phyloP scores from a whole-genome alignment of 1,140 invertebrate genomes.

The Lordiphosa stackelbergi region DNA sequence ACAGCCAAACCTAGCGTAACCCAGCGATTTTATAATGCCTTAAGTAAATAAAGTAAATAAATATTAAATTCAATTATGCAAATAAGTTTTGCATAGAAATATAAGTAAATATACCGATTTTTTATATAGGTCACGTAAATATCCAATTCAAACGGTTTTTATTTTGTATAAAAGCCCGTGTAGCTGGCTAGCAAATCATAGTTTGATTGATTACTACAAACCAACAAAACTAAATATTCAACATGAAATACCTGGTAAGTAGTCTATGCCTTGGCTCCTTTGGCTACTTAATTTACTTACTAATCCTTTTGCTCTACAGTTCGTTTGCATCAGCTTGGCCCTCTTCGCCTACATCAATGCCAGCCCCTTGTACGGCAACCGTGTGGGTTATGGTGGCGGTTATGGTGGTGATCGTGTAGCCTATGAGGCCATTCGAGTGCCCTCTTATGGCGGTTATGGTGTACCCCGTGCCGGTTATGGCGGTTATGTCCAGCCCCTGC shows the following conservation, averaged over 20 bases:
- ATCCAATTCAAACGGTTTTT: slow-evolving; percentile 29
- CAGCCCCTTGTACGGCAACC: slow-evolving; percentile 26
- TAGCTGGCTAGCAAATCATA: slow-evolving; percentile 47
- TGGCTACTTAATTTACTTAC: background rate
- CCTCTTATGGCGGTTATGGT: slow-evolving; percentile 6
- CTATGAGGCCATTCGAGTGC: slow-evolving; percentile 27
- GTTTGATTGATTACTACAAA: slow-evolving; percentile 70
- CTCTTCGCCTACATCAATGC: slow-evolving; percentile 54
- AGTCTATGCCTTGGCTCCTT: slow-evolving; percentile 5
- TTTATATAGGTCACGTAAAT: slow-evolving; percentile 61
- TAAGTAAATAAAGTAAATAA: slow-evolving; percentile 6
- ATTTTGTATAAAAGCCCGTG: slow-evolving; percentile 56
- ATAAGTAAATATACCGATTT: slow-evolving; percentile 6
- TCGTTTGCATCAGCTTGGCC: slow-evolving; percentile 44
- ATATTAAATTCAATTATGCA: slow-evolving; percentile 37
- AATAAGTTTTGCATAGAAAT: slow-evolving; percentile 17
- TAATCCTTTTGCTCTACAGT: slow-evolving; percentile 37
- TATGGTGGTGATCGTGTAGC: slow-evolving; percentile 27
- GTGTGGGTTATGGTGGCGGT: slow-evolving; percentile 11
- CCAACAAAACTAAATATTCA: slow-evolving; percentile 65
- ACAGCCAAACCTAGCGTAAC: slow-evolving; percentile 60
- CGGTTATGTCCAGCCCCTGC: slow-evolving; percentile 16
- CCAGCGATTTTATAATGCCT: slow-evolving; percentile 61
- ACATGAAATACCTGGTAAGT: slow-evolving; percentile 74
- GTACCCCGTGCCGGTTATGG: slow-evolving; percentile 16